Conservation (phyloP, 2,888 invertebrate genomes). For the Torymus auratus region DNA sequence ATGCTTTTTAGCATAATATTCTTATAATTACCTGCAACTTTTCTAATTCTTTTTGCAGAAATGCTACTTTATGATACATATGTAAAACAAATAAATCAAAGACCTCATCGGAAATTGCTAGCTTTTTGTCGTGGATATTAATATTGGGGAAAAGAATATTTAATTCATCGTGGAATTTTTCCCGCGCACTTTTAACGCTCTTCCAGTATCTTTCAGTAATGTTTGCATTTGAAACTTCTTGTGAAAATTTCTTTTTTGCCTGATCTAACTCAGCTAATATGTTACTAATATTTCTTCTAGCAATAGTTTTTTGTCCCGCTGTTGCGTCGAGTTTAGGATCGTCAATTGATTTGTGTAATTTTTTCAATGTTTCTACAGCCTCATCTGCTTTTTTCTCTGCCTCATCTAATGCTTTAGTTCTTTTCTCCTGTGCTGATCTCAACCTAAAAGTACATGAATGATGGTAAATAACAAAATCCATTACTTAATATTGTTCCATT, state of each 20-base stretch:
- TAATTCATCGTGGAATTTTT: slow-evolving; percentile 82
- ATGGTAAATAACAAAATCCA: too few relatives aligned
- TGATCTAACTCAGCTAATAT: slow-evolving; percentile 80
- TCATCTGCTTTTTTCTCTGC: slow-evolving; percentile 81
- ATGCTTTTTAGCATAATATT: background rate
- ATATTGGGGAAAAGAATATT: slow-evolving; percentile 85
- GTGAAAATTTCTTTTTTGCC: slow-evolving; percentile 80
- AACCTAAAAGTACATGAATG: slow-evolving; percentile 71
- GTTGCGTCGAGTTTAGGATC: slow-evolving; percentile 75
- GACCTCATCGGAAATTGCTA: slow-evolving; percentile 81
- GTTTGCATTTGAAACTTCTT: slow-evolving; percentile 79
- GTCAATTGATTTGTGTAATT: slow-evolving; percentile 76
- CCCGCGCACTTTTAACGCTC: slow-evolving; percentile 83
- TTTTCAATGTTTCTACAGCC: slow-evolving; percentile 77
- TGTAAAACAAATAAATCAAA: slow-evolving; percentile 88
- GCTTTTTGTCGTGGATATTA: slow-evolving; percentile 82
- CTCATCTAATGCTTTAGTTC: slow-evolving; percentile 78
- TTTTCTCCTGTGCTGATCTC: slow-evolving; percentile 80
- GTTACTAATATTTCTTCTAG: slow-evolving; percentile 71
- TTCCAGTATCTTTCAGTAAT: slow-evolving; percentile 90
- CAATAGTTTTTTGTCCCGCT: slow-evolving; percentile 71
- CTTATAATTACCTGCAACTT: slow-evolving; percentile 80
- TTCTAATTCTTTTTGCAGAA: slow-evolving; percentile 86
- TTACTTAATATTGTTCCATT: too few relatives aligned
- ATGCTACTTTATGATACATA: slow-evolving; percentile 86